phyloP scores from a whole-genome alignment of 2,113 vertebrate species.

The Mesoclemmys tuberculata region DNA sequence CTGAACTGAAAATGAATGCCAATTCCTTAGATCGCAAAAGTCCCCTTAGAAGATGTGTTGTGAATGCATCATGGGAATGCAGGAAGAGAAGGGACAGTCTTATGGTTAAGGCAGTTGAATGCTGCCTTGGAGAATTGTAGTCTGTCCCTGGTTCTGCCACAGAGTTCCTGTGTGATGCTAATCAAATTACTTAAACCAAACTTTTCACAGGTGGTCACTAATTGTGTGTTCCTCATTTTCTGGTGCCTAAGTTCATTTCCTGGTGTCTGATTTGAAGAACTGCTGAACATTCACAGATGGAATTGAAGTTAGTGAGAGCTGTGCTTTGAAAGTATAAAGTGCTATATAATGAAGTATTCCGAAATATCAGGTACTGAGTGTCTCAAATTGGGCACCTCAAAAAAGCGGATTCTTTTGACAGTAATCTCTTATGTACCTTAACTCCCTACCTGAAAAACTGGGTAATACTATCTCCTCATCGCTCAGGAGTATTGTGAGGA shows the following conservation, averaged over 20 bases:
- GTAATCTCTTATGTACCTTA: background rate
- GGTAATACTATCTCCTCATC: background rate
- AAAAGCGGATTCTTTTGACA: background rate
- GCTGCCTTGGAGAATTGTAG: background rate
- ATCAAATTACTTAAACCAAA: background rate
- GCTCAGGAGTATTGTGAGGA: background rate
- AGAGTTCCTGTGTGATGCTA: background rate
- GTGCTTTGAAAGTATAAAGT: background rate
- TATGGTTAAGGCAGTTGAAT: rapidly evolving
- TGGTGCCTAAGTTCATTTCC: background rate
- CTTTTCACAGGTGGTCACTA: background rate
- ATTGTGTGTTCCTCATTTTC: background rate
- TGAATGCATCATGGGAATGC: background rate
- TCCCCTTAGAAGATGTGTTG: background rate
- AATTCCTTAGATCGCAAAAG: background rate
- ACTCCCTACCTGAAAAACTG: background rate
- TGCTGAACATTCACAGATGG: background rate
- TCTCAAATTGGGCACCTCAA: background rate
- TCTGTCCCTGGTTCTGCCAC: rapidly evolving
- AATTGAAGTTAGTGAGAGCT: background rate
- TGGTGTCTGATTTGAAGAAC: background rate
- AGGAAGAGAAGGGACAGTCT: background rate
- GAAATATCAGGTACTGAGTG: background rate
- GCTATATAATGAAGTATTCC: background rate
- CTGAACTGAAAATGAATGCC: background rate